Evolutionary conservation across 2,888 invertebrate species (phyloP).

Genomic region (Harpalus rubripes): DNA sequence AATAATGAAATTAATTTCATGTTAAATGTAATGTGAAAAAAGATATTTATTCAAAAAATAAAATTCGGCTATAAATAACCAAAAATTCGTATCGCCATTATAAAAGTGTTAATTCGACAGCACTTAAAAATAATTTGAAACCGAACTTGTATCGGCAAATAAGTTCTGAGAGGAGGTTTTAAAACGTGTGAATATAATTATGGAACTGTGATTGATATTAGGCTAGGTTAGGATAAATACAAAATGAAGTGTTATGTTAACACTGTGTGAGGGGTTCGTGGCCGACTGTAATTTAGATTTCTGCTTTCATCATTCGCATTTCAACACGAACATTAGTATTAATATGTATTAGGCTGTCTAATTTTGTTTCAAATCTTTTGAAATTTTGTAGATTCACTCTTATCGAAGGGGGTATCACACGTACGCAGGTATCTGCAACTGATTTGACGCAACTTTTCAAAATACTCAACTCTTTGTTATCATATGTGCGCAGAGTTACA

Average conservation of each 20-base stretch:
- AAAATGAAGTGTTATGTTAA: conserved; percentile 24
- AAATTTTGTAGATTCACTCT: background rate
- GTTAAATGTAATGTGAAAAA: background rate
- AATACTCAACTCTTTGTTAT: too few relatives aligned
- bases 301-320: conserved; percentile 33
- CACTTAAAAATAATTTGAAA: conserved; percentile 29
- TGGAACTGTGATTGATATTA: conserved; percentile 62
- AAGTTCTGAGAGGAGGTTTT: conserved; percentile 40
- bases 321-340: conserved; percentile 31
- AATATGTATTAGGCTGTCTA: conserved; percentile 15
- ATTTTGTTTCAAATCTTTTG: conserved; percentile 14
- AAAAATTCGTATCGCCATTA: background rate
- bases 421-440: too few relatives aligned
- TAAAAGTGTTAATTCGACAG: background rate
- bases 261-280: conserved; percentile 3
- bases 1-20: conserved; percentile 8
- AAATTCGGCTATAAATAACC: background rate
- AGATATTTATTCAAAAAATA: background rate
- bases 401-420: too few relatives aligned
- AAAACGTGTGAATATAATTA: conserved; percentile 51
- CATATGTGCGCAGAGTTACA: too few relatives aligned
- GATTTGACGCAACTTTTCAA: too few relatives aligned
- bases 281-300: conserved; percentile 12
- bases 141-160: conserved; percentile 18
- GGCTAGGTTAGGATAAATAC: conserved; percentile 50